Base-by-base conservation (phyloP, 2,113 vertebrate genomes). In the Turdus rufiventris region DNA sequence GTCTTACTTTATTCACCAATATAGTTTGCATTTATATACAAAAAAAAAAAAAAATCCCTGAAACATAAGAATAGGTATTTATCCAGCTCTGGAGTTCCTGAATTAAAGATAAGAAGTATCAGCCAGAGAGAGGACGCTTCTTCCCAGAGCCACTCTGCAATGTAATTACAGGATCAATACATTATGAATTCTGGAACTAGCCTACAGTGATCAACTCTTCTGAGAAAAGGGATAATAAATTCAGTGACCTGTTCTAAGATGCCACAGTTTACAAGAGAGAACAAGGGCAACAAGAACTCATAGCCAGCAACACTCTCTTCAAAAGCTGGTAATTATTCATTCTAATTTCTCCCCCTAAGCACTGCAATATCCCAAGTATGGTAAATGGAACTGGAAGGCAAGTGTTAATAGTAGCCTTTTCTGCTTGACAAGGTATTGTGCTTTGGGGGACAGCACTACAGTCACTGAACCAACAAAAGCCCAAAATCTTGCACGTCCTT, bases 121-220 rank as follows among this genome's bases (percentile, higher is more conserved):
- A 89, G 57, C 31, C 65, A 94, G 82, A 18, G 48, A 71, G 70
- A 82, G 36, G 48, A 78, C 25, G 87, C 61, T 81, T 72, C 56
- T 51, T 74, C 80, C 68, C 57, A 72, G 65, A 93, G 80, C 73
- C 65, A 75, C 68, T 60, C 73, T 34, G 75, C 76, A 93, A 89
- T 36, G 6, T 60, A 80, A 95, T 87, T 91, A 89, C 40, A 94
- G 73, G 78, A 95, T 92, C 77, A 87, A 93, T 86, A 93, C 51
- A 71, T 83, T 91, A 93, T 3, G 9, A 87, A 92, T 94, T 92
- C 89, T 92, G 54, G 58, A 85, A 88, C 85, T 45, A 82, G 74
- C 24, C 58, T 85, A 51, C 67, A 81, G 84, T 54, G 76, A 93
- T 63, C 94, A 95, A 68, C 61, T 70, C 80, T 63, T 79, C 87